Conservation (phyloP, 2,888 invertebrate genomes). For the Drosophila anceps region DNA sequence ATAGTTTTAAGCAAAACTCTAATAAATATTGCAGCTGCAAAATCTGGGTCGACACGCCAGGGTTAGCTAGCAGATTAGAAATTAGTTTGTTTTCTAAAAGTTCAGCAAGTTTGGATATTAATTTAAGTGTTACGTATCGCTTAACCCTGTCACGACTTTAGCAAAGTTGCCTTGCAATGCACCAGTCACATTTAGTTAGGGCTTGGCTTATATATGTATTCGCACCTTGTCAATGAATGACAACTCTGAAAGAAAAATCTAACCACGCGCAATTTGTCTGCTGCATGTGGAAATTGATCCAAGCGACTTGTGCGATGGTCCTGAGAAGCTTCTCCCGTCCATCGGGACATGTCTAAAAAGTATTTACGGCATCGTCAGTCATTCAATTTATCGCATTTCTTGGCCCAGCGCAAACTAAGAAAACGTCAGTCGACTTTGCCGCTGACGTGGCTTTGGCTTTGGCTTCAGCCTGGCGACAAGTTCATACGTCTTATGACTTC, state of each 20-base stretch:
- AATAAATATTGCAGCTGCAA: neutral
- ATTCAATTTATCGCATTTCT: conserved; percentile 82
- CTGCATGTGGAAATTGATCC: conserved; percentile 75
- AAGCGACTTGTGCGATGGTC: conserved; percentile 65
- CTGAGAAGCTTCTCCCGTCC: conserved; percentile 31
- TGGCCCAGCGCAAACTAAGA: conserved; percentile 71
- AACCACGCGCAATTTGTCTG: conserved; percentile 81
- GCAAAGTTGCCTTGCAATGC: conserved; percentile 13
- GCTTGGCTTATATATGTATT: conserved; percentile 37
- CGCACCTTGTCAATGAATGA: conserved; percentile 67
- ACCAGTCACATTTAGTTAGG: conserved; percentile 14
- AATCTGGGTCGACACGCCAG: neutral
- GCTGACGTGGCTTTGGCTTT: conserved; percentile 32
- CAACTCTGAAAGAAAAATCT: conserved; percentile 67
- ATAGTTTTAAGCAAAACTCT: neutral
- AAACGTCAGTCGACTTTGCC: conserved; percentile 51
- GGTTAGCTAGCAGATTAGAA: conserved; percentile 4
- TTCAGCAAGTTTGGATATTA: conserved; percentile 16
- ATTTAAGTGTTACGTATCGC: conserved; percentile 17
- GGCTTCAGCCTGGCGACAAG: conserved; percentile 67
- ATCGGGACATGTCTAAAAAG: conserved; percentile 74
- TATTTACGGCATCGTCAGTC: conserved; percentile 81
- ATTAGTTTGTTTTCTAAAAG: conserved; percentile 1
- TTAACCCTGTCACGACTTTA: conserved; percentile 50
- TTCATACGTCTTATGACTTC: conserved; percentile 82